A percentile compares a stretch with the other conserved stretches of the same genome.
Evolutionary conservation across 2,113 vertebrate species (phyloP).

Genomic region (Perca flavescens): DNA sequence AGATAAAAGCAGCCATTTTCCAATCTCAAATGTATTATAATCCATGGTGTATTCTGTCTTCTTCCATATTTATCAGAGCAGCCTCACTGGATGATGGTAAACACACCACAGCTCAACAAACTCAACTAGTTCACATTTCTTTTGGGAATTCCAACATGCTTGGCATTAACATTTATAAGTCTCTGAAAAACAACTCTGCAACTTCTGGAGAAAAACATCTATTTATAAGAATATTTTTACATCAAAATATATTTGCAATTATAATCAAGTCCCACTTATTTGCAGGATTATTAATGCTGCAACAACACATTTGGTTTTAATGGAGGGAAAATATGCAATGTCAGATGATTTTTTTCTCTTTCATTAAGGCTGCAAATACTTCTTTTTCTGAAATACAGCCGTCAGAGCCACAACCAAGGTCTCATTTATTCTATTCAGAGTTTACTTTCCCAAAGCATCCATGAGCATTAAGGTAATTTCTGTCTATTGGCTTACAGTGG

Average conservation of each 20-base stretch:
- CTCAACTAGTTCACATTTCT: slow-evolving; percentile 75
- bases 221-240: slow-evolving; percentile 77
- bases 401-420: slow-evolving; percentile 70
- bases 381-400: slow-evolving; percentile 63
- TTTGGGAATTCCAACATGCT: slow-evolving; percentile 74
- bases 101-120: slow-evolving; percentile 59
- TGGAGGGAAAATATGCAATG: slow-evolving; percentile 67
- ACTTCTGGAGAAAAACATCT: slow-evolving; percentile 73
- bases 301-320: slow-evolving; percentile 78
- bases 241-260: slow-evolving; percentile 79
- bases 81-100: slow-evolving; percentile 47
- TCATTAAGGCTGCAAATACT: slow-evolving; percentile 61
- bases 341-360: slow-evolving; percentile 50
- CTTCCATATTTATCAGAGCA: slow-evolving; percentile 52
- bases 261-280: slow-evolving; percentile 73
- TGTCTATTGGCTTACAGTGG: slow-evolving; percentile 53
- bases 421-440: slow-evolving; percentile 73
- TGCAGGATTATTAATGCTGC: slow-evolving; percentile 68
- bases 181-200: slow-evolving; percentile 74
- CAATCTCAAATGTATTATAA: slow-evolving; percentile 28
- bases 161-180: slow-evolving; percentile 67
- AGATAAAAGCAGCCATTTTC: slow-evolving; percentile 1
- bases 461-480: slow-evolving; percentile 61
- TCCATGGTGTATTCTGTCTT: slow-evolving; percentile 34
- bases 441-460: slow-evolving; percentile 58